Evolutionary conservation across 2,888 invertebrate genomes (phyloP).

Genomic region (Bellardia pandia): DNA sequence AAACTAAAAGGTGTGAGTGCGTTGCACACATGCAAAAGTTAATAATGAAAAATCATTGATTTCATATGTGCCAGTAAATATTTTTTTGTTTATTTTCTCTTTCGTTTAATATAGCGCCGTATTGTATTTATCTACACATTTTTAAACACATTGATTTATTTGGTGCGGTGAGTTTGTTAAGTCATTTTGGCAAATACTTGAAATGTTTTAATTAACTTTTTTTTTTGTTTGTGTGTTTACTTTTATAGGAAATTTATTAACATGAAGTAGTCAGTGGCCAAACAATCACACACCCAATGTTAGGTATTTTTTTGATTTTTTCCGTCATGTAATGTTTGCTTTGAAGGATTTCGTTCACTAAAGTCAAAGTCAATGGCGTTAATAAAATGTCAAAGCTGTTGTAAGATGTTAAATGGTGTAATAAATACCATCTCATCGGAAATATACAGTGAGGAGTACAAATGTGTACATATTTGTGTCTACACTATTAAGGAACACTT

Average conservation of each 20-base stretch:
- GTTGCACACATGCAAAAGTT: slow-evolving; percentile 9
- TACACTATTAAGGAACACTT: too few relatives aligned
- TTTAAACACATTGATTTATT: slow-evolving; percentile 17
- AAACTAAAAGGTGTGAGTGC: neutral
- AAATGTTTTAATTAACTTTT: slow-evolving; percentile 65
- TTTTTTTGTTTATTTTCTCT: neutral
- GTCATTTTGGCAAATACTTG: slow-evolving; percentile 63
- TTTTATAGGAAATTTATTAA: slow-evolving; percentile 23
- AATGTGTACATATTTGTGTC: too few relatives aligned
- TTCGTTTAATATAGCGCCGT: neutral
- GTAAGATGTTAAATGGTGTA: neutral
- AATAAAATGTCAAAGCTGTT: slow-evolving; percentile 25
- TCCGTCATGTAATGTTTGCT: slow-evolving; percentile 25
- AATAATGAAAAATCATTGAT: neutral
- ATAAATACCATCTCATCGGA: neutral
- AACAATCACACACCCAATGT: slow-evolving; percentile 27
- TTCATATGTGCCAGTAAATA: neutral
- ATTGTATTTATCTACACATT: slow-evolving; percentile 5
- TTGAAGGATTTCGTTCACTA: slow-evolving; percentile 20
- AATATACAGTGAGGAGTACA: too few relatives aligned
- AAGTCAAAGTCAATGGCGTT: slow-evolving; percentile 53
- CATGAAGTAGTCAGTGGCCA: neutral
- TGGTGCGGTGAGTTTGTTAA: slow-evolving; percentile 45
- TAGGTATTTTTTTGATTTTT: slow-evolving; percentile 13
- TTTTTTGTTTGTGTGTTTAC: slow-evolving; percentile 12